A percentile compares a stretch with the other conserved stretches of the same genome.
Conservation (phyloP, 2,113 vertebrate species). For the Alectura lathami region DNA sequence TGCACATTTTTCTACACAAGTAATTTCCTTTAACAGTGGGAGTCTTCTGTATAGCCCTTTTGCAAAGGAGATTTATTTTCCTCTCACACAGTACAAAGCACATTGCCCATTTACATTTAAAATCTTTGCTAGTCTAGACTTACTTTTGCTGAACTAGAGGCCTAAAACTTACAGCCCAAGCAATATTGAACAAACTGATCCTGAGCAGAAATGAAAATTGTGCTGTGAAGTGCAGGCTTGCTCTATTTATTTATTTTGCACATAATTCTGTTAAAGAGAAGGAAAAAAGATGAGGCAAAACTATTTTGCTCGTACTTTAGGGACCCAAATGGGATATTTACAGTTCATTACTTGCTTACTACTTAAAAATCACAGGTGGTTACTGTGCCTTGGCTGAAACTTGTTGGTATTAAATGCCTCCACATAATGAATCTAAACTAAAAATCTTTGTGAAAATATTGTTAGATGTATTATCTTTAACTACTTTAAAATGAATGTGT, state of each 20-base stretch:
- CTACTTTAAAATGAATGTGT: neutral
- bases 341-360: rapidly evolving
- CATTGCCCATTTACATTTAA: neutral
- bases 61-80: neutral
- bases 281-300: neutral
- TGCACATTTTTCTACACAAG: neutral
- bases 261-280: neutral
- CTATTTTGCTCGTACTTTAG: neutral
- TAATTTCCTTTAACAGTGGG: neutral
- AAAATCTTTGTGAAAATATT: neutral
- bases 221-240: neutral
- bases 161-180: too few species aligned
- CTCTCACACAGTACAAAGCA: neutral
- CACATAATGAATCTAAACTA: neutral
- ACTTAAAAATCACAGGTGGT: neutral
- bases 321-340: neutral
- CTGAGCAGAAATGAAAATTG: neutral
- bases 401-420: neutral
- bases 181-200: neutral
- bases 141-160: neutral
- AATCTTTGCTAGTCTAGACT: neutral
- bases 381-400: neutral
- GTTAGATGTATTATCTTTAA: neutral
- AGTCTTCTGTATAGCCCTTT: neutral
- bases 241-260: neutral